Evolutionary conservation across 2,888 invertebrate genomes (phyloP), one percentile per base, ranked within the genome.

Genomic region (Hypercompe scribonia): DNA sequence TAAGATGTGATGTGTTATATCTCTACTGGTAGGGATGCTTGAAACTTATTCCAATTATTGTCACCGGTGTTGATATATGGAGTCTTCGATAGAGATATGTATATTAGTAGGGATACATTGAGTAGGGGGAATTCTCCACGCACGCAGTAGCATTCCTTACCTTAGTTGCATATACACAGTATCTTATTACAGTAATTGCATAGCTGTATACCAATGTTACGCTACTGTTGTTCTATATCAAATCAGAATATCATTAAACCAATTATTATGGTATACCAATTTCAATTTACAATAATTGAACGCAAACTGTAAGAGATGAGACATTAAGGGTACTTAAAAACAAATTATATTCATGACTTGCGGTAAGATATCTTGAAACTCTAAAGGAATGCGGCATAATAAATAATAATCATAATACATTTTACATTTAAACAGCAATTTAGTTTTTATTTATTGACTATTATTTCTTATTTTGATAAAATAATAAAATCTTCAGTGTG

Each of bases 261-360:
- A 50, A 10, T 54, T 54, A 10, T 28, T 28, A 31, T 31, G 15
- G 5, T 31, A 61, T 31, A 31, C 13, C 31, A 61, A 61, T 61
- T 61, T 13, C 13, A n/a, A 58, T 28, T 58, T 13, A 61, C 28
- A 61, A 31, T 31, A 15, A 31, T 8, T 31, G 5, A 31, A 31
- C 2, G 18, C 31, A 61, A 61, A 31, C 61, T 31, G 42, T 33
- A 31, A 42, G 31, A 61, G 18, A 61, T 31, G 31, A 61, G 15
- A 61, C 31, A 31, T 61, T 61, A 31, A 61, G 31, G 31, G 31
- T 61, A 61, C 31, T 61, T 31, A 61, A 28, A 61, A 31, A 15
- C 31, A 61, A 61, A 61, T 61, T 61, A 61, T 18, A 61, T 61
- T 61, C 31, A 61, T 61, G 28, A 31, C 61, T 61, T 31, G 61